These are phyloP conservation scores for Xiphorhynchus elegans DNA, from an alignment of 2,113 vertebrate species.

Conservation along the genomic window DNA sequence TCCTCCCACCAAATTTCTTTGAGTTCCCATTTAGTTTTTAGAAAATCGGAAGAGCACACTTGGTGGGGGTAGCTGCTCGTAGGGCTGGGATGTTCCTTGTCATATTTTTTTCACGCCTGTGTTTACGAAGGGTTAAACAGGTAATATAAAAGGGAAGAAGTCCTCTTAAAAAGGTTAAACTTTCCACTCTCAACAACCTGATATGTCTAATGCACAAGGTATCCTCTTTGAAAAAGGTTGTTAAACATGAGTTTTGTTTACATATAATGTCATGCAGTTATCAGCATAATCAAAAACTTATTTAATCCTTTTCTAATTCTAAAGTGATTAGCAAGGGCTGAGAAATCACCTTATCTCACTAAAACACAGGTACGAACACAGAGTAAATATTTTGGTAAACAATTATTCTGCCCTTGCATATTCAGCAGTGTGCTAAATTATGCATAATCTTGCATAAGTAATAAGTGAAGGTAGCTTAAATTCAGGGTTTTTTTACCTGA, in stretches of 20 bases:
- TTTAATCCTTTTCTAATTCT: slow-evolving; percentile 82
- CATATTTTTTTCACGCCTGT: not conserved
- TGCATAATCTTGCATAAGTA: slow-evolving; percentile 90
- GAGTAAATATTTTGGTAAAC: slow-evolving; percentile 91
- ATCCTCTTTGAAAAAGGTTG: slow-evolving; percentile 72
- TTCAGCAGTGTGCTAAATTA: slow-evolving; percentile 90
- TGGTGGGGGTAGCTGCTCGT: not conserved
- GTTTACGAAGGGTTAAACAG: not conserved
- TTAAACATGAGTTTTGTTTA: slow-evolving; percentile 80
- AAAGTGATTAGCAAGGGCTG: slow-evolving; percentile 83
- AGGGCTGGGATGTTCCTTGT: not conserved
- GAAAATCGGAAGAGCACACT: not conserved
- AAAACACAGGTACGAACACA: slow-evolving; percentile 83
- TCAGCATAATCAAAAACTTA: slow-evolving; percentile 82
- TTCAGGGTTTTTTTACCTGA: slow-evolving; percentile 82
- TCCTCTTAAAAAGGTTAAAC: slow-evolving; percentile 33
- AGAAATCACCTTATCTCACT: slow-evolving; percentile 85
- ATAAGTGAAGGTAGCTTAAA: slow-evolving; percentile 88
- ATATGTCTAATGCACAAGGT: slow-evolving; percentile 53
- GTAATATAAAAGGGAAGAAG: slow-evolving; percentile 1
- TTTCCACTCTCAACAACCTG: slow-evolving; percentile 39
- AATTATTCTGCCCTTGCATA: slow-evolving; percentile 87
- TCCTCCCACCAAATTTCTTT: rapidly evolving
- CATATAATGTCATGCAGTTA: slow-evolving; percentile 76
- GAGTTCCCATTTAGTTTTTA: not conserved